Base-by-base conservation (phyloP, 2,888 invertebrate species). In the Halictus ligatus region DNA sequence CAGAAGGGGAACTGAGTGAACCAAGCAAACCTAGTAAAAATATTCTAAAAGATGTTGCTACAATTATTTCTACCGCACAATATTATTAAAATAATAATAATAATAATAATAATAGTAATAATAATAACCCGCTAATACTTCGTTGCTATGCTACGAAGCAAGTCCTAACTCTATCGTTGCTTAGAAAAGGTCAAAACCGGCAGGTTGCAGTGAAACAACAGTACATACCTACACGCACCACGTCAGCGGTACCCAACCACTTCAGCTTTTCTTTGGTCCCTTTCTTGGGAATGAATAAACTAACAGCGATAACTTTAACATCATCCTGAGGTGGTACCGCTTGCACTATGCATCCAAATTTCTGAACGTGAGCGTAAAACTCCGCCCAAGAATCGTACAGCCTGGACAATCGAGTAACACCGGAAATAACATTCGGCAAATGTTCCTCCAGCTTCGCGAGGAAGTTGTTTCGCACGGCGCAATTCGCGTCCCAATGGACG, bases 201-300 rank as follows among this genome's bases (percentile, higher is more conserved):
- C 8, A 1, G 2, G 6, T 13, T 35, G 1, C 40, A 18, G 21
- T 4, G 13, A 78, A 29, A n/a, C 21, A 43, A 46, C 1, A 13
- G 10, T 13, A 58, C 35, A 21, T 81, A 92, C 92, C 91, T 12
- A 90, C 75, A 80, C 69, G 75, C 64, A 91, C 35, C 29, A 84
- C 89, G 67, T 92, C 89, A 29, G 89, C 89, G 18, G 92, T 92
- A 72, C 92, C 92, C 50, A 86, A 75, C 91, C 90, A 92, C 29
- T 71, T 80, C 1, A 89, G 74, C 29, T 60, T 50, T 12, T 73
- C 29, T 1, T 78, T 83, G 18, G 85, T 87, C n/a, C 3, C 50
- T 21, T 78, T 81, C 13, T 84, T 89, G 2, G 91, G 89, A 35
- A 92, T 43, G 35, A 92, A 91, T 1, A 91, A 25, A 0, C 82